phyloP scores from a whole-genome alignment of 30 jellyfish, hydroid and myxozoan species.

The Hydra vulgaris region DNA sequence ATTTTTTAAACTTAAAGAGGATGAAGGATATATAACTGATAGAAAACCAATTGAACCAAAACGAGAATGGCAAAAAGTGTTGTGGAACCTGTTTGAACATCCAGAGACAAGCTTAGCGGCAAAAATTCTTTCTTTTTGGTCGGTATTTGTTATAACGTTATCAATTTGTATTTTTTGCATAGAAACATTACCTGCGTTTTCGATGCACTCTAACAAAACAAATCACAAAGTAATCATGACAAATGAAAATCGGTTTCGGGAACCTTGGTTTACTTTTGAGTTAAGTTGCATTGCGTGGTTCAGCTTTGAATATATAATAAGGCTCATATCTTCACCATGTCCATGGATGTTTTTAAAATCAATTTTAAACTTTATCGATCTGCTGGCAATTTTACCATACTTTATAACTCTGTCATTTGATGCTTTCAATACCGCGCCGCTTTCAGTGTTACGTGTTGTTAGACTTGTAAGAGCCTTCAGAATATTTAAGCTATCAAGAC shows the following conservation, averaged over 20 bases:
- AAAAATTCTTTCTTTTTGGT: constrained; percentile 76
- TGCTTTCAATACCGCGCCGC: constrained; percentile 70
- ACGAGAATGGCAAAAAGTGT: constrained; percentile 49
- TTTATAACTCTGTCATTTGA: constrained; percentile 79
- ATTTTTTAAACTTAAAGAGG: constrained; percentile 45
- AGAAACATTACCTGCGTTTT: constrained; percentile 68
- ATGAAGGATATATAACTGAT: constrained; percentile 74
- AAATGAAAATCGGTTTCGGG: constrained; percentile 12
- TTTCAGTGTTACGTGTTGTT: constrained; percentile 81
- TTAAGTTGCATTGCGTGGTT: constrained; percentile 83
- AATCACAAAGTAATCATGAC: constrained; percentile 4
- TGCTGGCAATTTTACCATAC: constrained; percentile 86
- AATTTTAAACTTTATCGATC: constrained; percentile 64
- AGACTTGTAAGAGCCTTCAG: constrained; percentile 90
- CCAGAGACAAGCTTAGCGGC: constrained; percentile 85
- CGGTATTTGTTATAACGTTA: constrained; percentile 59
- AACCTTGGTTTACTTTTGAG: constrained; percentile 87
- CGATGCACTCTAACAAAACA: background rate
- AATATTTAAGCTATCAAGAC: constrained; percentile 86
- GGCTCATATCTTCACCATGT: constrained; percentile 68
- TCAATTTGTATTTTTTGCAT: constrained; percentile 76
- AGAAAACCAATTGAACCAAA: constrained; percentile 45
- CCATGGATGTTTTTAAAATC: constrained; percentile 57
- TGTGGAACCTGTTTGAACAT: constrained; percentile 84
- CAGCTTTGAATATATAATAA: constrained; percentile 62